phyloP scores from a whole-genome alignment of 2,113 vertebrate genomes.

The Nothobranchius furzeri region DNA sequence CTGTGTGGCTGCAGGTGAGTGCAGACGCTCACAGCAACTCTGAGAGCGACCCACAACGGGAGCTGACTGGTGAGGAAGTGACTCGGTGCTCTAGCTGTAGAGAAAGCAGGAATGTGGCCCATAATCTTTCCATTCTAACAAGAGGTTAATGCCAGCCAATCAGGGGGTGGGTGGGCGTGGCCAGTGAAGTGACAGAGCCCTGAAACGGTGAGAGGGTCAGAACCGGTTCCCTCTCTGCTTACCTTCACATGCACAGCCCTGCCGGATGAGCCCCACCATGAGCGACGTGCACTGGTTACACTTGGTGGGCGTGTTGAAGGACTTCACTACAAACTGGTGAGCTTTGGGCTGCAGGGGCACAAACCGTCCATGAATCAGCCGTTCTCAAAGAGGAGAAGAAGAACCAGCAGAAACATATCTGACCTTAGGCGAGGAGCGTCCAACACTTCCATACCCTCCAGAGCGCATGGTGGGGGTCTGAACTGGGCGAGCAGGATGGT shows the following conservation, averaged over 20 bases:
- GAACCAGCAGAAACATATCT: neutral
- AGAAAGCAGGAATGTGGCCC: too few species aligned
- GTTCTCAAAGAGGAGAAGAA: neutral
- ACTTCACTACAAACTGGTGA: constrained; percentile 97
- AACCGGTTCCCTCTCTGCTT: constrained; percentile 40
- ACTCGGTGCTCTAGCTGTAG: too few species aligned
- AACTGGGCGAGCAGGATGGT: constrained; percentile 82
- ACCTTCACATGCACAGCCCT: constrained; percentile 98
- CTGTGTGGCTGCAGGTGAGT: too few species aligned
- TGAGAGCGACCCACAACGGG: too few species aligned
- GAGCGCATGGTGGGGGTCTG: constrained; percentile 92
- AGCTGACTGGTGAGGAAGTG: too few species aligned
- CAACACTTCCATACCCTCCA: constrained; percentile 84
- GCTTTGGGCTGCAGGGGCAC: constrained; percentile 88
- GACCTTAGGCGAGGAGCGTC: constrained; percentile 88
- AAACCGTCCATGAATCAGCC: neutral
- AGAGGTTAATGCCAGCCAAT: too few species aligned
- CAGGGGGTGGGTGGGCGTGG: too few species aligned
- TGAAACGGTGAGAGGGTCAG: too few species aligned
- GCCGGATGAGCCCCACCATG: constrained; percentile 98
- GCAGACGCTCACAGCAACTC: too few species aligned
- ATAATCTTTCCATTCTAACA: too few species aligned
- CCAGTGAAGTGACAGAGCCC: too few species aligned
- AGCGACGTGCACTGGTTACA: constrained; percentile 97
- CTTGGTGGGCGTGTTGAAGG: constrained; percentile 92